phyloP scores from a whole-genome alignment of 2,113 vertebrate genomes.

The Anoplopoma fimbria region DNA sequence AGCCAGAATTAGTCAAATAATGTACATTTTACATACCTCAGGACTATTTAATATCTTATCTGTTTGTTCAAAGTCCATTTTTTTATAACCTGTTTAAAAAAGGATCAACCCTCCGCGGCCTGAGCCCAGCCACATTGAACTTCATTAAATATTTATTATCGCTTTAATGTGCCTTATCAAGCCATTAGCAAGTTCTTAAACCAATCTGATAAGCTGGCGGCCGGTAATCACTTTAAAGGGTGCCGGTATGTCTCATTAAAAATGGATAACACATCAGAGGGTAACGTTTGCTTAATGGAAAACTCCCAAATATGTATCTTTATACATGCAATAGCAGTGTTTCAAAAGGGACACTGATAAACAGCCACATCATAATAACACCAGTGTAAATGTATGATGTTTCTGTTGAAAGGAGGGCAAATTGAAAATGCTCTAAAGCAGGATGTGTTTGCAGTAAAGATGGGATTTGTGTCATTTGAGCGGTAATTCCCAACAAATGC shows the following conservation, averaged over 20 bases:
- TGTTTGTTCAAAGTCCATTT: constrained; percentile 42
- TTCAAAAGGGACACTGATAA: constrained; percentile 7
- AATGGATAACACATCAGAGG: constrained; percentile 54
- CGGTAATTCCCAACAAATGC: constrained; percentile 65
- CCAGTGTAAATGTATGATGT: neutral
- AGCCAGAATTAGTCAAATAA: constrained; percentile 41
- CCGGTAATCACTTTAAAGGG: constrained; percentile 66
- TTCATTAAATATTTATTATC: constrained; percentile 77
- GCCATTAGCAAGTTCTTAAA: constrained; percentile 71
- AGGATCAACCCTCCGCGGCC: constrained; percentile 45
- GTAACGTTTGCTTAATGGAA: neutral
- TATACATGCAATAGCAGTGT: neutral
- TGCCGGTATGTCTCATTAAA: constrained; percentile 58
- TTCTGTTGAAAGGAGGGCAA: constrained; percentile 3
- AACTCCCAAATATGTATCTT: constrained; percentile 30
- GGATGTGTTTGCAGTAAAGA: constrained; percentile 36
- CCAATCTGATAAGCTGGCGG: constrained; percentile 72
- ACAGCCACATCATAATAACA: neutral
- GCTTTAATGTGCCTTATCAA: constrained; percentile 75
- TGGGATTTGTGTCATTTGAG: constrained; percentile 67
- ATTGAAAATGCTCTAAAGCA: constrained; percentile 8
- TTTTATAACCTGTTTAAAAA: constrained; percentile 49
- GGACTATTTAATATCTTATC: constrained; percentile 32
- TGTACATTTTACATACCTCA: constrained; percentile 4
- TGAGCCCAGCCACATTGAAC: constrained; percentile 55